Conservation (phyloP, 2,113 vertebrate genomes). For the Gymnogyps californianus region DNA sequence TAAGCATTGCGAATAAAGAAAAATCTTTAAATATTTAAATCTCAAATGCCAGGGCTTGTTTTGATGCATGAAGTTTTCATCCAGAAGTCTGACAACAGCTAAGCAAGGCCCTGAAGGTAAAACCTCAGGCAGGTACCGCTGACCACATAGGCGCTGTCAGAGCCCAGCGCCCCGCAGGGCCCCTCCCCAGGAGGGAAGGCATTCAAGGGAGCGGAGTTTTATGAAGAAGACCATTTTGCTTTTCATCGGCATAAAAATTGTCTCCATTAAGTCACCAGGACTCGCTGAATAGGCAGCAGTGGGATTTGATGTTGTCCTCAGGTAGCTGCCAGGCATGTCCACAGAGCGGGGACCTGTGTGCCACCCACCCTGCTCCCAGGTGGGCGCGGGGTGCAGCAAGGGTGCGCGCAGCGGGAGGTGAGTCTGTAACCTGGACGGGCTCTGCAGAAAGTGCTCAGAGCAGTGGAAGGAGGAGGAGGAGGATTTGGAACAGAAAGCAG, state of each 20-base stretch:
- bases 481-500: not conserved
- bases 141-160: accelerated
- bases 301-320: not conserved
- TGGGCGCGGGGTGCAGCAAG: not conserved
- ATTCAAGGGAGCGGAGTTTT: accelerated
- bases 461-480: not conserved
- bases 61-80: not conserved
- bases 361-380: not conserved
- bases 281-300: not conserved
- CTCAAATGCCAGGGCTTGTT: not conserved
- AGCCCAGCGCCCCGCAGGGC: not conserved
- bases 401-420: not conserved
- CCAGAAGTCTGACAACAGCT: not conserved
- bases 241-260: not conserved
- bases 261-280: not conserved
- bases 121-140: not conserved
- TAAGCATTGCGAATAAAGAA: not conserved
- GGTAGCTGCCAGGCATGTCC: not conserved
- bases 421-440: not conserved
- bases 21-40: not conserved
- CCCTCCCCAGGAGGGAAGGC: not conserved
- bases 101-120: not conserved
- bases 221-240: not conserved
- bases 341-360: not conserved
- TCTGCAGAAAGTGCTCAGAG: not conserved